Percentiles rank a stretch among this genome's conserved stretches.
Evolutionary conservation across 2,113 vertebrate species (phyloP).

Genomic region (Kobus ellipsiprymnus): DNA sequence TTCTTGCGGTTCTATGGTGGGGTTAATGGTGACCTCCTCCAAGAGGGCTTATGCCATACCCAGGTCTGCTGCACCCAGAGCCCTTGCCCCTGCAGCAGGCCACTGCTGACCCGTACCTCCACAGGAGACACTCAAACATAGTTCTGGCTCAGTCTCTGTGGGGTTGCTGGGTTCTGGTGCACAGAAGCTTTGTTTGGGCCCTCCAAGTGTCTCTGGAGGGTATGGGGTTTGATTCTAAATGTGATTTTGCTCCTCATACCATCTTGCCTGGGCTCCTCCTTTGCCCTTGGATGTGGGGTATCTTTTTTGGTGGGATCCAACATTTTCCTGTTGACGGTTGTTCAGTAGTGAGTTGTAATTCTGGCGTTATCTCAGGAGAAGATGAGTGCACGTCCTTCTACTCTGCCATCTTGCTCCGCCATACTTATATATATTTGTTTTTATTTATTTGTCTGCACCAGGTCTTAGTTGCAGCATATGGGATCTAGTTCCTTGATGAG

Average conservation of each 20-base stretch:
- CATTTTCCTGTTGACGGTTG: background rate
- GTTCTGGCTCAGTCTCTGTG: background rate
- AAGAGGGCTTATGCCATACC: background rate
- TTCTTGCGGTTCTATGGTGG: background rate
- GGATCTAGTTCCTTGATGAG: background rate
- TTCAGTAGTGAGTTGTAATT: background rate
- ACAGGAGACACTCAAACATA: background rate
- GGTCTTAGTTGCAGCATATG: fast-evolving
- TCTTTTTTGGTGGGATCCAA: background rate
- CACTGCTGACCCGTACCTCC: background rate
- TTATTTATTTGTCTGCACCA: background rate
- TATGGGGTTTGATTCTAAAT: background rate
- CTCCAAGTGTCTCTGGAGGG: background rate
- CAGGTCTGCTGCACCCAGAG: background rate
- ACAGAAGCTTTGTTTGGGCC: background rate
- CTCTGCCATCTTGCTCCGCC: fast-evolving
- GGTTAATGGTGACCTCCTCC: background rate
- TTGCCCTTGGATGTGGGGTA: background rate
- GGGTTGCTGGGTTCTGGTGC: background rate
- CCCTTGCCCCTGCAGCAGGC: background rate
- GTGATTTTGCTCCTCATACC: background rate
- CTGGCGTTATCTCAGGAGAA: background rate
- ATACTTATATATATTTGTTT: background rate
- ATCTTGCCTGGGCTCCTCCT: background rate
- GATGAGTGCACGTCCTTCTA: background rate